A percentile compares a stretch with the other conserved stretches of the same genome.
phyloP scores from a whole-genome alignment of 1,140 invertebrate species.

The Zaprionus ornatus region DNA sequence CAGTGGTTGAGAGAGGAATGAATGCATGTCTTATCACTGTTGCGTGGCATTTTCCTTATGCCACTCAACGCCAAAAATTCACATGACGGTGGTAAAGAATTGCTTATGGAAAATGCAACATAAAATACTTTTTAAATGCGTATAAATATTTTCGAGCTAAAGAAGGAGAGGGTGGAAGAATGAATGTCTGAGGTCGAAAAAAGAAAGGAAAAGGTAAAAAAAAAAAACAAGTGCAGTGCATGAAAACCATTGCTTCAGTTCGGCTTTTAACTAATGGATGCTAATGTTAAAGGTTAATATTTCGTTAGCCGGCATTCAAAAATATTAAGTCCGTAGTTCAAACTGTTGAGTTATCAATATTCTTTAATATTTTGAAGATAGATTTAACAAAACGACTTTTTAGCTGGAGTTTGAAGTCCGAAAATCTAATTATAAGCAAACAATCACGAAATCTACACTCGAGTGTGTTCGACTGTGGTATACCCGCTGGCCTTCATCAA shows the following conservation, averaged over 20 bases:
- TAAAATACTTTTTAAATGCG: conserved; percentile 79
- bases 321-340: too few species aligned
- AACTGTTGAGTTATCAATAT: not conserved
- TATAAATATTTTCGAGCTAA: conserved; percentile 64
- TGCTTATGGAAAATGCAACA: conserved; percentile 75
- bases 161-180: not conserved
- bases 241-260: not conserved
- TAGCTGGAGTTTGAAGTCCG: too few species aligned
- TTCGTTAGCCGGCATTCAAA: too few species aligned
- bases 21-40: conserved; percentile 74
- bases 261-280: too few species aligned
- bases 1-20: conserved; percentile 26
- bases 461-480: too few species aligned
- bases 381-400: too few species aligned
- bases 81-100: conserved; percentile 39
- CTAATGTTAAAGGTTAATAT: too few species aligned
- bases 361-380: too few species aligned
- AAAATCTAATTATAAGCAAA: too few species aligned
- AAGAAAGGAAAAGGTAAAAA: not conserved
- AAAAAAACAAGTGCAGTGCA: conserved; percentile 1
- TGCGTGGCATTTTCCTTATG: conserved; percentile 48
- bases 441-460: too few species aligned
- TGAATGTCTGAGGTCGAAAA: not conserved
- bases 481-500: too few species aligned
- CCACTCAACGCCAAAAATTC: conserved; percentile 25